Base-by-base conservation (phyloP, 2,797 vertebrate species). In the Macroramphosus scolopax region DNA sequence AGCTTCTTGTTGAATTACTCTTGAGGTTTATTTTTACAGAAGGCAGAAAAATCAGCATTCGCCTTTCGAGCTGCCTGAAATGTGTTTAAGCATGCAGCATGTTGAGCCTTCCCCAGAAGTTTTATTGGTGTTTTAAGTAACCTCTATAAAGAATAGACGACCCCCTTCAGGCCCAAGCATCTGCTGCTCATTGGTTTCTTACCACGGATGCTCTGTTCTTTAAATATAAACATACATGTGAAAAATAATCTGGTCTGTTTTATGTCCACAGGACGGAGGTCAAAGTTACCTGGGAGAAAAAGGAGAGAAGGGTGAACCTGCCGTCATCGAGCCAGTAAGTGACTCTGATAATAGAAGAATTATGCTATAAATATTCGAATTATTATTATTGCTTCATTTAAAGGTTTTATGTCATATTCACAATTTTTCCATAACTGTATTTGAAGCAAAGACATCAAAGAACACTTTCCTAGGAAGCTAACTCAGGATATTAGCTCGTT, bases 321-420 rank as follows among this genome's bases (percentile, higher is more conserved):
- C 96, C 10, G 92, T 99, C 58, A 94, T 99, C 56, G 96, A 99
- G 76, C 96, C 96, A 8, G 96, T 99, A 84, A 93, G 95, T 83
- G 3, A 35, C 20, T 22, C 20, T 6, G 20, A 22, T 22, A 3
- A 22, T 22, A 22, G n/a, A n/a, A n/a, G n/a, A n/a, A n/a, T n/a
- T n/a, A n/a, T n/a, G n/a, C n/a, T n/a, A n/a, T n/a, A n/a, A n/a
- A n/a, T n/a, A n/a, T n/a, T n/a, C n/a, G n/a, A n/a, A n/a, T n/a
- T n/a, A n/a, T n/a, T n/a, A n/a, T n/a, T n/a, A n/a, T n/a, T n/a
- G n/a, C n/a, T n/a, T n/a, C n/a, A n/a, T n/a, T n/a, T n/a, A n/a
- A n/a, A n/a, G n/a, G n/a, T n/a, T n/a, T n/a, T n/a, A n/a, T n/a
- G n/a, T n/a, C n/a, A n/a, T n/a, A n/a, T n/a, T n/a, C n/a, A n/a